These are phyloP conservation scores for Pseudomugil gertrudae DNA, from an alignment of 2,797 vertebrate species.

Conservation along the genomic window DNA sequence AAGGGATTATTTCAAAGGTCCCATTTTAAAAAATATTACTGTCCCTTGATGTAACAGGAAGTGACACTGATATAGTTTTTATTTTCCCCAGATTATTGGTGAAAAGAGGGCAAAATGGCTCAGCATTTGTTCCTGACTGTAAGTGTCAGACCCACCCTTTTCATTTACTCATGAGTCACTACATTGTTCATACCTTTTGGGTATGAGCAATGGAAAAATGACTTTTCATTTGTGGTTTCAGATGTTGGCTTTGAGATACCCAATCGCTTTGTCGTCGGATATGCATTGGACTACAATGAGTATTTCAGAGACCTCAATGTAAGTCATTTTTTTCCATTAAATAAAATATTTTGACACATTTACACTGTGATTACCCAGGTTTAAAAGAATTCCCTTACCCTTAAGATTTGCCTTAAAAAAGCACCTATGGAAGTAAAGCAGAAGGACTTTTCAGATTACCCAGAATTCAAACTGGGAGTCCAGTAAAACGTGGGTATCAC, in stretches of 20 bases:
- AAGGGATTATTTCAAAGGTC: conserved; percentile 10
- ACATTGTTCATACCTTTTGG: conserved; percentile 8
- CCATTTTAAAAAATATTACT: conserved; percentile 17
- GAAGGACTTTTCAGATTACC: not conserved
- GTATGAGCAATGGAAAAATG: conserved; percentile 30
- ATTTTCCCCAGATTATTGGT: conserved; percentile 87
- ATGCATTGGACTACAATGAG: conserved; percentile 96
- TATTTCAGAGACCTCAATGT: conserved; percentile 94
- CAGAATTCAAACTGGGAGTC: too few species aligned
- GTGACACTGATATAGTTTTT: conserved; percentile 24
- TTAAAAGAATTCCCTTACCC: not conserved
- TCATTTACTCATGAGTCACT: conserved; percentile 42
- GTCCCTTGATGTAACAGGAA: conserved; percentile 1
- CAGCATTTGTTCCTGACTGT: conserved; percentile 90
- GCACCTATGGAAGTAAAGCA: not conserved
- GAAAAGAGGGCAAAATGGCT: conserved; percentile 85
- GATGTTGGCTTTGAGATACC: conserved; percentile 96
- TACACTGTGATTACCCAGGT: not conserved
- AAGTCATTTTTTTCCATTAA: conserved; percentile 66
- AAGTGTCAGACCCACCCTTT: conserved; percentile 69
- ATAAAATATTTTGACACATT: not conserved
- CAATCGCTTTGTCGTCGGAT: conserved; percentile 92
- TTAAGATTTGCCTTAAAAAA: not conserved
- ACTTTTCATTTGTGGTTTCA: conserved; percentile 63
- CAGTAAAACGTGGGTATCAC: too few species aligned